Evolutionary conservation across 2,797 vertebrate species (phyloP).

Genomic region (Austrolebias charrua): DNA sequence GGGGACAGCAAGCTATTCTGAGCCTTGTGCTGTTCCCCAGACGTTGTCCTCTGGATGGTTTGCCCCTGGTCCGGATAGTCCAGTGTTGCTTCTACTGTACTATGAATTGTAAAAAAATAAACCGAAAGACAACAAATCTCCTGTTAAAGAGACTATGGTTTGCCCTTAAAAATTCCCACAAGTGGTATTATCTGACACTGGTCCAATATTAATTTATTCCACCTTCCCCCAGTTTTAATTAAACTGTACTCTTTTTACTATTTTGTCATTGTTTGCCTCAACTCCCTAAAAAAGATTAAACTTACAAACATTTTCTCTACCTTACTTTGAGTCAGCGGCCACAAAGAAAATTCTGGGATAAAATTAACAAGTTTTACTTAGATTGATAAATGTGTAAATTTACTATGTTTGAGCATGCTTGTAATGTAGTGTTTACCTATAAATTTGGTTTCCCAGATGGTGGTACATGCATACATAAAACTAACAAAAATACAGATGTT

Average conservation of each 20-base stretch:
- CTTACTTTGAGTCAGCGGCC: conserved; percentile 21
- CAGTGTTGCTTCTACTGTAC: conserved; percentile 54
- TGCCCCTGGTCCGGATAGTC: conserved; percentile 49
- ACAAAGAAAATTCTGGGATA: conserved; percentile 16
- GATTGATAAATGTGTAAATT: no score
- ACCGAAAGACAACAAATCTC: conserved; percentile 26
- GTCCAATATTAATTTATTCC: conserved; percentile 19
- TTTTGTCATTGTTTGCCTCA: conserved; percentile 8
- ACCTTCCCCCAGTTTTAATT: not conserved
- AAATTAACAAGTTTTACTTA: conserved; percentile 36
- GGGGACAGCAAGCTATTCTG: conserved; percentile 63
- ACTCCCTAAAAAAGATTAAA: conserved; percentile 3
- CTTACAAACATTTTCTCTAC: conserved; percentile 17
- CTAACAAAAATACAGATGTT: no score
- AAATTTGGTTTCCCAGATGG: no score
- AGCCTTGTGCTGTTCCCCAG: conserved; percentile 51
- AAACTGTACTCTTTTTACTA: conserved; percentile 11
- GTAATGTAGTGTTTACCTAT: no score
- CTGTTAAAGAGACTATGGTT: conserved; percentile 26
- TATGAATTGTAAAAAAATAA: conserved; percentile 45
- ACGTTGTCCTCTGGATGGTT: conserved; percentile 45
- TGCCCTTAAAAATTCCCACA: conserved; percentile 17
- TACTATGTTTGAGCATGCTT: no score
- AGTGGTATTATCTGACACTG: conserved; percentile 20
- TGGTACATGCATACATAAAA: no score